Evolutionary conservation across 1,140 invertebrate species (phyloP), one percentile per base, ranked within the genome.

Genomic region (Neotoxoptera formosana): DNA sequence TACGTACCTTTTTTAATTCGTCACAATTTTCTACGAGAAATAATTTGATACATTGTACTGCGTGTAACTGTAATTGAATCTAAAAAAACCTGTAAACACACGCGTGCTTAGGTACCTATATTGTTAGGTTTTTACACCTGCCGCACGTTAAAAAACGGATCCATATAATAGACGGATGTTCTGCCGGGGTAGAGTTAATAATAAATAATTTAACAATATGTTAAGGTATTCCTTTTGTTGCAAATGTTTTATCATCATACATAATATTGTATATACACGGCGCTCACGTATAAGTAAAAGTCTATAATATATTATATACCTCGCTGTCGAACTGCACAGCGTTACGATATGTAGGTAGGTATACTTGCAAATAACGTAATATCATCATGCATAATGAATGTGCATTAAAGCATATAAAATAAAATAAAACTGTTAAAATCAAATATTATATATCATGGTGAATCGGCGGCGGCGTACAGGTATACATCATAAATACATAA

Each of bases 401-500:
- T 76, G 60, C 30, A n/a, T 76, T n/a, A 76, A n/a, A 76, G 30
- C 60, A 76, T 34, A n/a, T 34, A n/a, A 76, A 76, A 76, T 67
- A n/a, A 67, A 67, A 67, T 30, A 30, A 60, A 60, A 60, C n/a
- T 67, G 60, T n/a, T 67, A 67, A 67, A 67, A 67, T 76, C 30
- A 76, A 76, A 76, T 76, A 67, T n/a, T 67, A 67, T n/a, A 41
- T n/a, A 76, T 34, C n/a, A 76, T 76, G n/a, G n/a, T 34, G 60
- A 76, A n/a, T 76, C 30, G 60, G 60, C n/a, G 7, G n/a, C n/a
- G n/a, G n/a, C n/a, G n/a, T n/a, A n/a, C n/a, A n/a, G n/a, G n/a
- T 34, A 76, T 76, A 76, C n/a, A n/a, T 76, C n/a, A n/a, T 76
- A 76, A 76, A n/a, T n/a, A 76, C 30, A 76, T 76, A 76, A 76